phyloP scores from a whole-genome alignment of 2,888 invertebrate species.

The Anthophora plumipes region DNA sequence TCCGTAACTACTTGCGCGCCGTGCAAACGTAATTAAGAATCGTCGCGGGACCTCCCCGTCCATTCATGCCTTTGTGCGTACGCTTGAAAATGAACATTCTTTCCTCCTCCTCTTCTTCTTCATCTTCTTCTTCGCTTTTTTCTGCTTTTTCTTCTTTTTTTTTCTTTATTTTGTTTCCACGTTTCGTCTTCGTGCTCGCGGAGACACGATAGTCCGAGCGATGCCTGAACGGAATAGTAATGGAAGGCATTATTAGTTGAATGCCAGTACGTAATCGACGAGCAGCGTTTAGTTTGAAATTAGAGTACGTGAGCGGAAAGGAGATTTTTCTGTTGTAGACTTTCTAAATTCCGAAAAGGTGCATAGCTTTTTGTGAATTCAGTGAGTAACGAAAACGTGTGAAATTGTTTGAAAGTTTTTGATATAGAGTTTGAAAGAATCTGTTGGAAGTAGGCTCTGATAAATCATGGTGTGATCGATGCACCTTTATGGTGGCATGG shows the following conservation, averaged over 20 bases:
- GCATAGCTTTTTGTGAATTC: neutral
- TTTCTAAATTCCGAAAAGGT: conserved; percentile 33
- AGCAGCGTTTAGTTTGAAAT: conserved; percentile 52
- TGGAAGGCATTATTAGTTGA: conserved; percentile 47
- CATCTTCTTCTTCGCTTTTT: neutral
- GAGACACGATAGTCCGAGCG: conserved; percentile 6
- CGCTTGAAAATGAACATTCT: conserved; percentile 15
- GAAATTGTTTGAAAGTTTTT: too few species aligned
- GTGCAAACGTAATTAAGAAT: conserved; percentile 37
- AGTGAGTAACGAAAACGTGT: neutral
- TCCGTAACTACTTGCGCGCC: conserved; percentile 42
- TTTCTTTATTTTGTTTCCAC: too few species aligned
- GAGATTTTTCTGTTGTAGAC: conserved; percentile 10
- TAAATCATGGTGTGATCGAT: too few species aligned
- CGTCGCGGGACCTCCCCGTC: neutral
- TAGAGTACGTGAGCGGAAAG: conserved; percentile 48
- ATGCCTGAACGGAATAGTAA: conserved; percentile 42
- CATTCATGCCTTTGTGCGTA: conserved; percentile 38
- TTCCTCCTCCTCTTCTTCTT: neutral
- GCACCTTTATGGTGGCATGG: too few species aligned
- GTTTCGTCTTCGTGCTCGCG: neutral
- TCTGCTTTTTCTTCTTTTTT: neutral
- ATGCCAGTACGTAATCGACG: conserved; percentile 37
- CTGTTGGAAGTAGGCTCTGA: too few species aligned
- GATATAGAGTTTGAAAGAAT: too few species aligned